These are phyloP conservation scores for Caretta caretta DNA, from an alignment of 2,113 vertebrate genomes.

Conservation along the genomic window DNA sequence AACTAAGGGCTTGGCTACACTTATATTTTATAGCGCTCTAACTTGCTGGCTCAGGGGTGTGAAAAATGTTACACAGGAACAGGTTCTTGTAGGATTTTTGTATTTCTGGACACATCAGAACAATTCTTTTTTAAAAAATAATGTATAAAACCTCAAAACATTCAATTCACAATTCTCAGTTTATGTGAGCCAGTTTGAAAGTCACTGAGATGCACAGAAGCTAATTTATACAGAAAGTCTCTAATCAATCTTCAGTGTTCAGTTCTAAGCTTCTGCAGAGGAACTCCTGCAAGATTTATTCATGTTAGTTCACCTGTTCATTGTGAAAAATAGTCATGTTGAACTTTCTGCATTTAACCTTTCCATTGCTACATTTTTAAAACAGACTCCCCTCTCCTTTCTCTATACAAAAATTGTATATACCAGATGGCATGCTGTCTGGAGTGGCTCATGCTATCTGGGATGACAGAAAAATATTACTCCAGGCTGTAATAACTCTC, in stretches of 20 bases:
- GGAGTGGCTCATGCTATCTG: no score
- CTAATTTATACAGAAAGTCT: slow-evolving; percentile 18
- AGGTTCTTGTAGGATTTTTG: not conserved
- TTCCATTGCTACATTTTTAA: not conserved
- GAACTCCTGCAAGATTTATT: slow-evolving; percentile 1
- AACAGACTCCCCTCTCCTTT: not conserved
- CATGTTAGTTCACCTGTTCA: not conserved
- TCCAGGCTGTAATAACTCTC: no score
- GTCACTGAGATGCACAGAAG: not conserved
- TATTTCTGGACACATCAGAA: not conserved
- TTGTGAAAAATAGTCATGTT: not conserved
- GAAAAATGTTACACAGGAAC: not conserved
- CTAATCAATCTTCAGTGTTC: not conserved
- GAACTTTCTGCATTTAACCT: not conserved
- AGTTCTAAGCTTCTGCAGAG: not conserved
- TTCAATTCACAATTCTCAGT: not conserved
- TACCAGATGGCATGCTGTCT: not conserved
- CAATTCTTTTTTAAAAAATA: not conserved
- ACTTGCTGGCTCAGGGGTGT: no score
- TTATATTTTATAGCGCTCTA: no score
- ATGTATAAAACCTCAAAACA: not conserved
- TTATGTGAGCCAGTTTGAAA: not conserved
- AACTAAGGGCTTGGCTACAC: not conserved
- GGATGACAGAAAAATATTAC: not conserved
- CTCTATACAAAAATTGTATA: not conserved